Evolutionary conservation across 2,888 invertebrate genomes (phyloP).

Genomic region (Plebejus argus): DNA sequence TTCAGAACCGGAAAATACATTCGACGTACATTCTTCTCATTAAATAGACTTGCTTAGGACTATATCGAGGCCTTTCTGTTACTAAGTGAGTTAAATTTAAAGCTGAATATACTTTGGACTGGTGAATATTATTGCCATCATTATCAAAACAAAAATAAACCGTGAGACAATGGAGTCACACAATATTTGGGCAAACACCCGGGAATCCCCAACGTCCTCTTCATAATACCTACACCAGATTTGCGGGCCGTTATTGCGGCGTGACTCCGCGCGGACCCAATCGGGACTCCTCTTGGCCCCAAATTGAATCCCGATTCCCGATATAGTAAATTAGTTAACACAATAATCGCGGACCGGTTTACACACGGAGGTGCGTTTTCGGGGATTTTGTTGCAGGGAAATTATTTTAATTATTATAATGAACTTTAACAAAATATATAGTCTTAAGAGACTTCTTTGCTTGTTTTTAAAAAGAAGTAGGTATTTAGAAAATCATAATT

Average conservation of each 20-base stretch:
- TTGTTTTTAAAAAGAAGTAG: too few species aligned
- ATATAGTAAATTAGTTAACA: conserved; percentile 27
- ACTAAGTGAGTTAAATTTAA: too few species aligned
- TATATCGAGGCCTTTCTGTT: too few species aligned
- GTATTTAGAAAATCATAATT: too few species aligned
- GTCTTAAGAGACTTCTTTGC: too few species aligned
- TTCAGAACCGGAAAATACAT: too few species aligned
- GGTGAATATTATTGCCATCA: too few species aligned
- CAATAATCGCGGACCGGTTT: conserved; percentile 37
- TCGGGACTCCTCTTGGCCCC: not conserved
- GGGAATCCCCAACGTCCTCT: conserved; percentile 75
- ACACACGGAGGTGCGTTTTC: conserved; percentile 8
- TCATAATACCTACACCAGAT: conserved; percentile 68
- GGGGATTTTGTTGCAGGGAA: not conserved
- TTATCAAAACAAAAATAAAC: not conserved
- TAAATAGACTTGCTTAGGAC: too few species aligned
- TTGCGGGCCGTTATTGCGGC: conserved; percentile 36
- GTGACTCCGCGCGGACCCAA: conserved; percentile 34
- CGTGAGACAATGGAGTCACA: conserved; percentile 39
- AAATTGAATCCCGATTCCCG: conserved; percentile 66
- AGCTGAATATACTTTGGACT: too few species aligned
- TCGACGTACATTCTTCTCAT: too few species aligned
- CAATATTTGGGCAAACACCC: conserved; percentile 57
- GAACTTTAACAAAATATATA: too few species aligned
- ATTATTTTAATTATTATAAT: not conserved